Conservation (phyloP, 2,797 vertebrate genomes). For the Myripristis jacobus region DNA sequence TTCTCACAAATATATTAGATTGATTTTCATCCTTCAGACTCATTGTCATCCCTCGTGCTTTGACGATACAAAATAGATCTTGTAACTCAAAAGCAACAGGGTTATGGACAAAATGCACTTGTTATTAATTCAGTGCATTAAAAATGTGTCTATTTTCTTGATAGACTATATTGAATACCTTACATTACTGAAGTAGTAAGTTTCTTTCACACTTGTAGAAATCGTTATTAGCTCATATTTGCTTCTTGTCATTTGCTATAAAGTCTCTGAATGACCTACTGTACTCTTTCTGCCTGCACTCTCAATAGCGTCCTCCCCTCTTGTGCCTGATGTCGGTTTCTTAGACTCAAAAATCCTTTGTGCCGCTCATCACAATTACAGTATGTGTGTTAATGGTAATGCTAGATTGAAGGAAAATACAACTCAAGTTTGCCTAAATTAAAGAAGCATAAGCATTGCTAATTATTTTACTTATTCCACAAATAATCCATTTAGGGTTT, state of each 20-base stretch:
- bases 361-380: slow-evolving; percentile 62
- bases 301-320: slow-evolving; percentile 37
- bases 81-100: not conserved
- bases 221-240: slow-evolving; percentile 1
- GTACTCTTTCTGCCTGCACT: slow-evolving; percentile 30
- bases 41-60: not conserved
- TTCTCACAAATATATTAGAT: too few species aligned
- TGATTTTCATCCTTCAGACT: not conserved
- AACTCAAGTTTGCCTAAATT: slow-evolving; percentile 63
- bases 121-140: too few species aligned
- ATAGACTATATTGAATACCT: not conserved
- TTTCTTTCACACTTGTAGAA: not conserved
- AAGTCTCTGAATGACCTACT: slow-evolving; percentile 36
- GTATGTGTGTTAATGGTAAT: slow-evolving; percentile 45
- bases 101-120: not conserved
- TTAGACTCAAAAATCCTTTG: slow-evolving; percentile 42
- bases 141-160: not conserved
- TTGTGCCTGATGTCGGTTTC: slow-evolving; percentile 55
- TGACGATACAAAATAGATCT: not conserved
- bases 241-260: slow-evolving; percentile 16
- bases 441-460: slow-evolving; percentile 73
- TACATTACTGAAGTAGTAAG: not conserved
- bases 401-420: slow-evolving; percentile 69
- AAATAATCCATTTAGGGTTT: slow-evolving; percentile 99
- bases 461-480: slow-evolving; percentile 88